A percentile compares a stretch with the other conserved stretches of the same genome.
Evolutionary conservation across 2,797 vertebrate genomes (phyloP).

Genomic region (Masticophis lateralis): DNA sequence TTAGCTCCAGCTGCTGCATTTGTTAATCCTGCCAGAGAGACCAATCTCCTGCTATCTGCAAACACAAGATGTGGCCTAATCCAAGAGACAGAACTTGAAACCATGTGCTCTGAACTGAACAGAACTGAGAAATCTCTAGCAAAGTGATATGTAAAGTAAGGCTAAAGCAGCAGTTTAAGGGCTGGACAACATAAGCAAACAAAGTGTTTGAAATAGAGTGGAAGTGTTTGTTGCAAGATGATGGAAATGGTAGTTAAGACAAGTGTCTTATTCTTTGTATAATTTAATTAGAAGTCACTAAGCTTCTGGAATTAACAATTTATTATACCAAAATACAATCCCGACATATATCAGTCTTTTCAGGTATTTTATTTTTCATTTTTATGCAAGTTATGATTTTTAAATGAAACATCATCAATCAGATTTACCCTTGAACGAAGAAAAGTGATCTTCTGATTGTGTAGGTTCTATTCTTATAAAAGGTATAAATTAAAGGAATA

Average conservation of each 20-base stretch:
- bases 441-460: neutral
- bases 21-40: neutral
- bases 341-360: neutral
- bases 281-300: neutral
- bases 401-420: neutral
- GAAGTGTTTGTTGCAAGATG: neutral
- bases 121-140: neutral
- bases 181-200: neutral
- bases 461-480: neutral
- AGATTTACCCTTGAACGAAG: neutral
- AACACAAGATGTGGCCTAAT: neutral
- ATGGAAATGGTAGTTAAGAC: neutral
- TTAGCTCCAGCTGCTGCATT: neutral
- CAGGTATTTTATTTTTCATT: neutral
- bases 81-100: neutral
- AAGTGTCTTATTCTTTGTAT: neutral
- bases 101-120: conserved; percentile 1
- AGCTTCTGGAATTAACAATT: neutral
- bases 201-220: neutral
- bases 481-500: neutral
- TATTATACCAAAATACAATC: neutral
- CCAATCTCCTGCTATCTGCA: accelerated
- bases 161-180: neutral
- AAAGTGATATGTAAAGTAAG: neutral
- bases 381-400: neutral